Evolutionary conservation across 2,888 invertebrate species (phyloP).

Genomic region (Dasysyrphus tricinctus): DNA sequence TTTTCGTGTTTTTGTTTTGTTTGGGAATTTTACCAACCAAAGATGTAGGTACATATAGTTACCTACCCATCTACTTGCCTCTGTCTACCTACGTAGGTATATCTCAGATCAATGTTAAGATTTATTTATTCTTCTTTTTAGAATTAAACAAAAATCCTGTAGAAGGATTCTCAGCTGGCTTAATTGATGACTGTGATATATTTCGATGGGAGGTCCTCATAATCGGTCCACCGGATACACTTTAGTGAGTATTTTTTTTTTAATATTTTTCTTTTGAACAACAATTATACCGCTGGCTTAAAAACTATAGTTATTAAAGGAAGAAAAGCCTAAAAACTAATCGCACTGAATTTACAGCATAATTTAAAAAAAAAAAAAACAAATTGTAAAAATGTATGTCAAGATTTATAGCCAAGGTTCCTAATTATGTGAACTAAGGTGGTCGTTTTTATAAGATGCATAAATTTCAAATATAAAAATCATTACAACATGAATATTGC

Average conservation of each 20-base stretch:
- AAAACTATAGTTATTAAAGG: neutral
- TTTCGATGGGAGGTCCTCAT: constrained; percentile 99
- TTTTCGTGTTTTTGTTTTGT: constrained; percentile 34
- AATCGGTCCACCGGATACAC: constrained; percentile 99
- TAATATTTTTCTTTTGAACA: neutral
- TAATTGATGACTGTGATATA: constrained; percentile 99
- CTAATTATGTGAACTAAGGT: too few relatives aligned
- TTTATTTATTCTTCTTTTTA: constrained; percentile 84
- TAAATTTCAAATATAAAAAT: too few relatives aligned
- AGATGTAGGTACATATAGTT: constrained; percentile 2
- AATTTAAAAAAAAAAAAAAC: too few relatives aligned
- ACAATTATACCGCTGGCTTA: neutral
- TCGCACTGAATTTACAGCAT: too few relatives aligned
- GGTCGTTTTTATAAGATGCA: too few relatives aligned
- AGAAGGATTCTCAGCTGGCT: constrained; percentile 99
- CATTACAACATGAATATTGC: too few relatives aligned
- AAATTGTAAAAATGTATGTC: too few relatives aligned
- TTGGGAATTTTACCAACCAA: constrained; percentile 9
- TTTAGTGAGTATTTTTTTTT: constrained; percentile 92
- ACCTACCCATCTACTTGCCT: neutral
- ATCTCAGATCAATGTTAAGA: constrained; percentile 50
- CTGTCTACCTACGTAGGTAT: neutral
- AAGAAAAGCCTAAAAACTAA: too few relatives aligned
- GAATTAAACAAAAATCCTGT: constrained; percentile 99
- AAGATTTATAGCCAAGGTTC: too few relatives aligned